Base-by-base conservation (phyloP, 2,888 invertebrate genomes). In the Orthosia incerta region DNA sequence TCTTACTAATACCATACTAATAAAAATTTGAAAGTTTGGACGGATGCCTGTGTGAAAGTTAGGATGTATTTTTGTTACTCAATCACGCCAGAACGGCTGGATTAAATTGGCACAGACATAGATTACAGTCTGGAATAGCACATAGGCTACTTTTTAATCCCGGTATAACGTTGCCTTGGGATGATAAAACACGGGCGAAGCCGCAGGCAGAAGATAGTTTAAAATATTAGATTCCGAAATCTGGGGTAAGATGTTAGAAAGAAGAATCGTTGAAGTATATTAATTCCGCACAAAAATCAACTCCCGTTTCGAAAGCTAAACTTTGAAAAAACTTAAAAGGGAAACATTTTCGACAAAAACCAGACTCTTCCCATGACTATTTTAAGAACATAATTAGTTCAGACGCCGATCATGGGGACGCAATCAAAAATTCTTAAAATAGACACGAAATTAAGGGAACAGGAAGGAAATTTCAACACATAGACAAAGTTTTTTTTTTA, bases 371-470 rank as follows among this genome's bases (percentile, higher is more conserved):
- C 59, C 67, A 71, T 39, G 11, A 16, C 55, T 81, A 81, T 81
- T 81, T 80, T 62, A 51, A 59, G 71, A 83, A 77, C 62, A 73
- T 84, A 86, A 87, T 86, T 86, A 85, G 79, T 79, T 72, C 67
- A 74, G 71, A 46, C 71, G 73, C 57, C 74, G 74, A 82, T 83
- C 75, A 79, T 50, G 74, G 64, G 45, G 73, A 81, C 73, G 67
- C 74, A 79, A 85, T 86, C 82, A 87, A 81, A 77, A 76, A 59
- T 55, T 31, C 62, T 69, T 57, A 57, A 78, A 86, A 87, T 82
- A 83, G 45, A 65, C 26, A 51, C 26, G 12, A 70, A 69, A 63
- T 78, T 67, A 60, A 59, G 56, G 72, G 69, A 76, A 71, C 57
- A 70, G 71, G 73, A 76, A 79, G 74, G 60, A 74, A 65, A 73